Evolutionary conservation across 2,888 invertebrate species (phyloP).

Genomic region (Anarsia innoxiella): DNA sequence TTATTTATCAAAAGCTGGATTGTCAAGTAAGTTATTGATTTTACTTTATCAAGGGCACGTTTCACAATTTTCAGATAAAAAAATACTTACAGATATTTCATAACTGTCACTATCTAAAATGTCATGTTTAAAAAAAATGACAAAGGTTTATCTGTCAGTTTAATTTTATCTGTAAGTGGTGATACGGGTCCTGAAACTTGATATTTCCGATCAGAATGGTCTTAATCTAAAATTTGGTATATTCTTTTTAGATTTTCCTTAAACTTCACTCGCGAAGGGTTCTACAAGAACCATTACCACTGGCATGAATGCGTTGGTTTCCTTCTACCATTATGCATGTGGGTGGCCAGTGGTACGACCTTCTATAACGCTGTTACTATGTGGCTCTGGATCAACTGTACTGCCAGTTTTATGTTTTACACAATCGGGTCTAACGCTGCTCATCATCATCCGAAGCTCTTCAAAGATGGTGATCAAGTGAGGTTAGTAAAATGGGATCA

Average conservation of each 20-base stretch:
- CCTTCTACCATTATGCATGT: constrained; percentile 58
- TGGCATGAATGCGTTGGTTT: constrained; percentile 52
- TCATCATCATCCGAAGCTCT: constrained; percentile 87
- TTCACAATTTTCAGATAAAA: too few relatives aligned
- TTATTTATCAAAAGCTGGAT: constrained; percentile 45
- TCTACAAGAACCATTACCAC: constrained; percentile 40
- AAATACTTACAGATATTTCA: too few relatives aligned
- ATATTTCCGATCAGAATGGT: too few relatives aligned
- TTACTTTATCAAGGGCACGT: too few relatives aligned
- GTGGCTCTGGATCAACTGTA: constrained; percentile 74
- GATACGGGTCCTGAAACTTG: too few relatives aligned
- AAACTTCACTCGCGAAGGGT: constrained; percentile 37
- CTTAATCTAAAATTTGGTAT: too few relatives aligned
- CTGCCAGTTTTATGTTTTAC: constrained; percentile 77
- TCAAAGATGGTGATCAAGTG: constrained; percentile 85
- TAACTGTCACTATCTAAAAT: too few relatives aligned
- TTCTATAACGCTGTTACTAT: constrained; percentile 43
- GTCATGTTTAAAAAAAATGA: too few relatives aligned
- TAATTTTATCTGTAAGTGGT: too few relatives aligned
- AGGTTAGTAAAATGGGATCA: constrained; percentile 69
- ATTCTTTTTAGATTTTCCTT: constrained; percentile 35
- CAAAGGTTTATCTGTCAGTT: too few relatives aligned
- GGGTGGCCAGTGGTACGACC: constrained; percentile 38
- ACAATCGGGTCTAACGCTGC: constrained; percentile 82
- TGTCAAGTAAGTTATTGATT: constrained; percentile 56